Conservation (phyloP, 2,888 invertebrate species). For the Drosophila niveifrons region DNA sequence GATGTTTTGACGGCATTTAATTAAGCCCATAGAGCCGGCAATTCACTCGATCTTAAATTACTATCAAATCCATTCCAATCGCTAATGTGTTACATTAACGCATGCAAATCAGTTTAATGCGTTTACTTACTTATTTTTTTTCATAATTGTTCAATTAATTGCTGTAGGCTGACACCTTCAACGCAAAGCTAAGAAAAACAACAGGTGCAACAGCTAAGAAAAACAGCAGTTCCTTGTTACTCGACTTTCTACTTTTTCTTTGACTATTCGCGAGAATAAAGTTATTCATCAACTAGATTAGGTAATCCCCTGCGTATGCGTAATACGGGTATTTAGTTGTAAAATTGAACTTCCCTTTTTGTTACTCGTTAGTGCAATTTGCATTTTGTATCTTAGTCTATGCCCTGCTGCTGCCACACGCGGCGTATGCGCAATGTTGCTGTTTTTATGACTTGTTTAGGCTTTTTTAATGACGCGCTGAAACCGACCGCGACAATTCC, state of each 20-base stretch:
- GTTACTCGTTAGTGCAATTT: background rate
- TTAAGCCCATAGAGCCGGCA: constrained; percentile 44
- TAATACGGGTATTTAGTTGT: constrained; percentile 23
- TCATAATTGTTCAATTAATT: constrained; percentile 36
- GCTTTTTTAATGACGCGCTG: constrained; percentile 72
- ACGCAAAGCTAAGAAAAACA: background rate
- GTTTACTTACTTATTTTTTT: constrained; percentile 15
- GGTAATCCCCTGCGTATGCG: constrained; percentile 39
- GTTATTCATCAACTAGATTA: background rate
- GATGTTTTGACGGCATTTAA: constrained; percentile 57
- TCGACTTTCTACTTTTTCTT: constrained; percentile 13
- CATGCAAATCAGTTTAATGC: constrained; percentile 64
- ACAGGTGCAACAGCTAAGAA: background rate
- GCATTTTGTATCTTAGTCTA: background rate
- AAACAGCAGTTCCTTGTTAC: constrained; percentile 20
- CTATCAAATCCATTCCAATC: constrained; percentile 15
- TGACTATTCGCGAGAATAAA: constrained; percentile 1
- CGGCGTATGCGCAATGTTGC: constrained; percentile 57
- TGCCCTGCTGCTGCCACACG: constrained; percentile 30
- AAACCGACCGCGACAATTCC: constrained; percentile 61
- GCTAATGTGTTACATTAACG: constrained; percentile 54
- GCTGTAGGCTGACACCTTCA: constrained; percentile 29
- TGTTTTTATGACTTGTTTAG: constrained; percentile 59
- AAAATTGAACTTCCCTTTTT: constrained; percentile 10
- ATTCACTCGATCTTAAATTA: constrained; percentile 26